Conservation (phyloP, 2,113 vertebrate genomes). For the Saimiri boliviensis region DNA sequence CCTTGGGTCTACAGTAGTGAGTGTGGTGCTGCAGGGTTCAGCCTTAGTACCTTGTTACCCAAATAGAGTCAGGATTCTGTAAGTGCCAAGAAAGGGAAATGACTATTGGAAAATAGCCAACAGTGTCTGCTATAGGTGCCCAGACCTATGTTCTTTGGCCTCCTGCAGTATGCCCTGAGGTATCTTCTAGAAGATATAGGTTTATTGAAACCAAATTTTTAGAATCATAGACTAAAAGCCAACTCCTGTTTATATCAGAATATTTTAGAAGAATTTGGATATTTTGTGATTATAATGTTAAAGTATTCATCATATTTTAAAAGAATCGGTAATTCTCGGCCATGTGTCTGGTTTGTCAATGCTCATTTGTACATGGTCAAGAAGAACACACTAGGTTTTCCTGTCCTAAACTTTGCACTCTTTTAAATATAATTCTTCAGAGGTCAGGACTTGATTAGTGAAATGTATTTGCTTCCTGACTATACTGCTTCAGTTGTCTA, state of each 20-base stretch:
- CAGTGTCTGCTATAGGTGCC: not conserved
- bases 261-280: not conserved
- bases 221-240: not conserved
- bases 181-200: not conserved
- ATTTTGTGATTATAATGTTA: too few species aligned
- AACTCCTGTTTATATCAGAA: not conserved
- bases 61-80: not conserved
- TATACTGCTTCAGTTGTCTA: not conserved
- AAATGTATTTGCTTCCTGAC: not conserved
- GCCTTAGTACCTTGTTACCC: not conserved
- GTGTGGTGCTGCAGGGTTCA: not conserved
- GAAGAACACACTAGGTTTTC: not conserved
- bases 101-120: not conserved
- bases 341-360: not conserved
- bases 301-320: not conserved
- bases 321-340: not conserved
- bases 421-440: not conserved
- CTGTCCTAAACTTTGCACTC: not conserved
- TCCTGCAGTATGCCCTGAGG: not conserved
- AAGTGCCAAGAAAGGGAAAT: not conserved
- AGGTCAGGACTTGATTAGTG: not conserved
- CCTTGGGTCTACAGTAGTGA: not conserved
- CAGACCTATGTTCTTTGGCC: not conserved
- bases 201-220: not conserved
- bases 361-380: not conserved